phyloP scores from a whole-genome alignment of 2,797 vertebrate species.

The Trachurus trachurus region DNA sequence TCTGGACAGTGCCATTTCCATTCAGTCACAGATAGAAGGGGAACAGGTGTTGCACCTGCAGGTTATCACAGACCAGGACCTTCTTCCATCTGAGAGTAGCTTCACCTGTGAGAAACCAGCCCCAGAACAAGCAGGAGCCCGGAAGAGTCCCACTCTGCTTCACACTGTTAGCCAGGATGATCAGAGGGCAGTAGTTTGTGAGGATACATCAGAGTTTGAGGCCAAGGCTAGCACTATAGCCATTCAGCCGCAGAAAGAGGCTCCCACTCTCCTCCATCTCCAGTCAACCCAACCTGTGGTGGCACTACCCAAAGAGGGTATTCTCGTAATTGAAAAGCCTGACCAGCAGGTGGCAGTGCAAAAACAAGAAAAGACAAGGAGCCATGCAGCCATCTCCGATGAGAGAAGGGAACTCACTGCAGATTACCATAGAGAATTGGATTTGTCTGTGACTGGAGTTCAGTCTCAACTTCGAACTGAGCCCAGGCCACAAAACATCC shows the following conservation, averaged over 20 bases:
- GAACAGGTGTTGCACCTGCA: constrained; percentile 85
- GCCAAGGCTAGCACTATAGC: constrained; percentile 58
- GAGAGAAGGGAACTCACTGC: constrained; percentile 82
- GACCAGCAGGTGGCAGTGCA: constrained; percentile 80
- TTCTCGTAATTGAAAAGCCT: constrained; percentile 77
- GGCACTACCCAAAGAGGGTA: constrained; percentile 86
- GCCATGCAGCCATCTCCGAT: constrained; percentile 79
- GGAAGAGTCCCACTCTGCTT: constrained; percentile 84
- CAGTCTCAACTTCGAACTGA: constrained; percentile 79
- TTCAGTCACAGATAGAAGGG: constrained; percentile 81
- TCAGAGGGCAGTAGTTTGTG: constrained; percentile 76
- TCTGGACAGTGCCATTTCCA: constrained; percentile 73
- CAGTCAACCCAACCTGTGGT: constrained; percentile 81
- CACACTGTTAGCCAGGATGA: constrained; percentile 84
- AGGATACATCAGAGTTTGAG: constrained; percentile 81
- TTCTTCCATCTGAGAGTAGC: constrained; percentile 82
- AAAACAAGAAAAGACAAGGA: constrained; percentile 84
- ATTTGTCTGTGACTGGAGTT: constrained; percentile 76
- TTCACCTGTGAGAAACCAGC: constrained; percentile 83
- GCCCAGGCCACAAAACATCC: constrained; percentile 76
- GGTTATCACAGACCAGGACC: constrained; percentile 84
- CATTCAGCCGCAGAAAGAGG: constrained; percentile 77
- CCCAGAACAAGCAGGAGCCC: constrained; percentile 72
- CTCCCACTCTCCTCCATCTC: constrained; percentile 78
- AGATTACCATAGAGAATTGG: constrained; percentile 82